phyloP scores from a whole-genome alignment of 1,140 invertebrate genomes.

The Elymnias hypermnestra region DNA sequence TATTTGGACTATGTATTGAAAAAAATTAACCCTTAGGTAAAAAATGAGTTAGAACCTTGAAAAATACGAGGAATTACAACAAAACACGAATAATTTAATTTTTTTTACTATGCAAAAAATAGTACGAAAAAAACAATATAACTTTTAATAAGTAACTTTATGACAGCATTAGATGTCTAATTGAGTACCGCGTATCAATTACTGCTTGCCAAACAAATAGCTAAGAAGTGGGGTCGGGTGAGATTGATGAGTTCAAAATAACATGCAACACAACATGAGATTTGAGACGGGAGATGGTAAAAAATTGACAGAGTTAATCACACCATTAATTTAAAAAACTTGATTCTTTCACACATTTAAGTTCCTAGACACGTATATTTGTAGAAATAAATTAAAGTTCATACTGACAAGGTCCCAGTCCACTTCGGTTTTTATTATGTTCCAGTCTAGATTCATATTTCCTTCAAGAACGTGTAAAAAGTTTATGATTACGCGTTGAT shows the following conservation, averaged over 20 bases:
- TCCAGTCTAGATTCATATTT: conserved; percentile 23
- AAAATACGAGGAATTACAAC: too few relatives aligned
- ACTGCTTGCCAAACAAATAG: conserved; percentile 45
- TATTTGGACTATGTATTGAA: too few relatives aligned
- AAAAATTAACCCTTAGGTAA: too few relatives aligned
- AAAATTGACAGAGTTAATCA: conserved; percentile 25
- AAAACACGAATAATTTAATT: too few relatives aligned
- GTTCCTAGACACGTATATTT: conserved; percentile 3
- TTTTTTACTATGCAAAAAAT: too few relatives aligned
- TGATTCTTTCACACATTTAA: conserved; percentile 10
- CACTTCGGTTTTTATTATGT: conserved; percentile 14
- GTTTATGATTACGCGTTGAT: conserved; percentile 36
- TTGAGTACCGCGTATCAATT: conserved; percentile 37
- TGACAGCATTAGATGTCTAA: conserved; percentile 1
- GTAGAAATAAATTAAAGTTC: conserved; percentile 17
- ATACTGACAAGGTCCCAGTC: conserved; percentile 11
- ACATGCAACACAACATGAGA: conserved; percentile 32
- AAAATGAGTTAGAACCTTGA: too few relatives aligned
- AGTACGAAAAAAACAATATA: neutral
- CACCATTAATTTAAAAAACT: conserved; percentile 20
- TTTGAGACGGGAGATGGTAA: conserved; percentile 27
- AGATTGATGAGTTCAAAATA: conserved; percentile 55
- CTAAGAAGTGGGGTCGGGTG: conserved; percentile 35
- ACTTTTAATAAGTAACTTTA: neutral
- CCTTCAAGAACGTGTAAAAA: conserved; percentile 46